Evolutionary conservation across 2,888 invertebrate genomes (phyloP).

Genomic region (Notocelia uddmanniana): DNA sequence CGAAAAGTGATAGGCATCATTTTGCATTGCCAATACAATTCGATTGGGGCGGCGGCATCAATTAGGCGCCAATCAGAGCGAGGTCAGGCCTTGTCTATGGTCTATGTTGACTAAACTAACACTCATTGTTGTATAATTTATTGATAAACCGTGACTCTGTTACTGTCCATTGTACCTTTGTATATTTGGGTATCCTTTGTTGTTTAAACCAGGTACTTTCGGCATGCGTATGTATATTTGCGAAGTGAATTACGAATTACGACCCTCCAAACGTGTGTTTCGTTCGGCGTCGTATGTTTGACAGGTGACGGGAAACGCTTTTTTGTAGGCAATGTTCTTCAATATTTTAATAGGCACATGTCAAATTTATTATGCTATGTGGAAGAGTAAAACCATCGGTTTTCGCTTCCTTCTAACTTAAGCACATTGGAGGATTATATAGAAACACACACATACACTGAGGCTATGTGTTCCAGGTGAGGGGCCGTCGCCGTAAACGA

Average conservation of each 20-base stretch:
- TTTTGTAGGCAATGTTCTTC: not conserved
- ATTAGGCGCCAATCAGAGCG: slow-evolving; percentile 34
- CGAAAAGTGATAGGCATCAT: slow-evolving; percentile 31
- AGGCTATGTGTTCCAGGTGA: too few relatives aligned
- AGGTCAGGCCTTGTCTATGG: slow-evolving; percentile 7
- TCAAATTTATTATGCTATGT: not conserved
- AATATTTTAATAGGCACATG: not conserved
- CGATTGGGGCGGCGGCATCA: slow-evolving; percentile 21
- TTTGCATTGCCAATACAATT: slow-evolving; percentile 21
- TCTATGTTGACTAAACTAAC: slow-evolving; percentile 6
- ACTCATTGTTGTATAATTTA: slow-evolving; percentile 9
- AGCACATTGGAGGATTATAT: too few relatives aligned
- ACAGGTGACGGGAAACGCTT: not conserved
- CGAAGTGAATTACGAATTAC: not conserved
- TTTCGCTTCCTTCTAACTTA: too few relatives aligned
- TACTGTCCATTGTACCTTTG: not conserved
- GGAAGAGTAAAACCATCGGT: not conserved
- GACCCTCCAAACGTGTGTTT: not conserved
- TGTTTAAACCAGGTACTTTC: not conserved
- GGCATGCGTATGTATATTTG: not conserved
- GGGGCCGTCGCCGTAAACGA: too few relatives aligned
- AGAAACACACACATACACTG: too few relatives aligned
- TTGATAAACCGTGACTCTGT: slow-evolving; percentile 13
- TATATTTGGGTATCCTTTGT: not conserved
- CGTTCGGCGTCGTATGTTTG: not conserved